Percentiles rank a stretch among this genome's conserved stretches.
Evolutionary conservation across 2,113 vertebrate genomes (phyloP).

Genomic region (Lepidiolamprologus cunningtoni): DNA sequence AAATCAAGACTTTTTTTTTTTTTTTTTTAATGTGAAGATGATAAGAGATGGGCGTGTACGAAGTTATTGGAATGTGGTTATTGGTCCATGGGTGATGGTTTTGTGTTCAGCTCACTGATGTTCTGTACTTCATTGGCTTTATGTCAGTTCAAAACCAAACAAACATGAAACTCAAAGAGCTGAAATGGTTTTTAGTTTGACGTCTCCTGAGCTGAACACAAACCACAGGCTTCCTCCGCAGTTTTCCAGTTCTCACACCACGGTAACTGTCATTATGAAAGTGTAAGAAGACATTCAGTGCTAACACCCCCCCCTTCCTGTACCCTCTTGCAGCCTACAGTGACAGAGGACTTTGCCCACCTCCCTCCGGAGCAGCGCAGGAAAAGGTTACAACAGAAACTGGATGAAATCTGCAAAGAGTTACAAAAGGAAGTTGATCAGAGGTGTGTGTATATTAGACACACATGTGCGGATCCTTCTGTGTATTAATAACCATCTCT

Average conservation of each 20-base stretch:
- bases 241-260: background rate
- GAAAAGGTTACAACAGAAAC: slow-evolving; percentile 91
- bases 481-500: slow-evolving; percentile 22
- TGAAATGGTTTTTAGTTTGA: background rate
- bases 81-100: background rate
- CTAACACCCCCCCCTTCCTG: background rate
- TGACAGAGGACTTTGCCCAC: slow-evolving; percentile 89
- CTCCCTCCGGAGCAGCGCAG: slow-evolving; percentile 95
- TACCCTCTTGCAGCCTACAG: slow-evolving; percentile 56
- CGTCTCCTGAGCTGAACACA: slow-evolving; percentile 7
- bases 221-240: background rate
- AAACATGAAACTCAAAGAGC: background rate
- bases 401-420: slow-evolving; percentile 91
- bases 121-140: background rate
- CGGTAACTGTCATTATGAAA: background rate
- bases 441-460: slow-evolving; percentile 71
- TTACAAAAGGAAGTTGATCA: slow-evolving; percentile 97
- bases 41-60: background rate
- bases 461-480: background rate
- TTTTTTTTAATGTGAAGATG: background rate
- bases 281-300: background rate
- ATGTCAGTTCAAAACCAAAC: background rate
- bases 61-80: background rate
- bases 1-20: background rate
- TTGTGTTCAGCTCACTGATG: slow-evolving; percentile 26